phyloP scores from a whole-genome alignment of 2,797 vertebrate genomes.

The Centropyge bicolor region DNA sequence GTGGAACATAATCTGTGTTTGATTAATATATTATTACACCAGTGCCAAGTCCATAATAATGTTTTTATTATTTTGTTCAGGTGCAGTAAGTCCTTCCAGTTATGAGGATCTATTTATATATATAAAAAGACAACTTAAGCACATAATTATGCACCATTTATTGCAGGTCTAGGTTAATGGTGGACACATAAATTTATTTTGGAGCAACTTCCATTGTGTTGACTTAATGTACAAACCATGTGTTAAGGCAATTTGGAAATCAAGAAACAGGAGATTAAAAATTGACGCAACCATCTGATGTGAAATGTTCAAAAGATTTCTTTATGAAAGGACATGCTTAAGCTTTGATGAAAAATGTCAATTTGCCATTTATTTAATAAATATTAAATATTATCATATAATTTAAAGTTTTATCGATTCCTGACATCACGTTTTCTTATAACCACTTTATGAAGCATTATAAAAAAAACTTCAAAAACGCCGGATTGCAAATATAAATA shows the following conservation, averaged over 20 bases:
- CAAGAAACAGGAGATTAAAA: constrained; percentile 28
- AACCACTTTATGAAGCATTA: neutral
- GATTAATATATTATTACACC: constrained; percentile 27
- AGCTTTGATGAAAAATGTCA: constrained; percentile 15
- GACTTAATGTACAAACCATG: constrained; percentile 3
- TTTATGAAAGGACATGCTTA: constrained; percentile 6
- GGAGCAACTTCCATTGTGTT: neutral
- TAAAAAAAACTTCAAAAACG: constrained; percentile 6
- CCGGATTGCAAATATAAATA: neutral
- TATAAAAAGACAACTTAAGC: neutral
- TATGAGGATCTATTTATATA: neutral
- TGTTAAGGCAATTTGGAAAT: constrained; percentile 19
- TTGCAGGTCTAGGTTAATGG: neutral
- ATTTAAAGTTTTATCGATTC: constrained; percentile 6
- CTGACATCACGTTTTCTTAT: neutral
- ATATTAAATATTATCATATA: no score
- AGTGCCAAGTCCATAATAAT: neutral
- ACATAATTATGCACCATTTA: neutral
- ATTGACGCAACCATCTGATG: constrained; percentile 14
- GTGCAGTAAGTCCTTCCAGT: neutral
- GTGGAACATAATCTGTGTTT: constrained; percentile 26
- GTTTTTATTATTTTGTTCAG: constrained; percentile 4
- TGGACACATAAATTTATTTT: neutral
- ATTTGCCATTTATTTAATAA: no score
- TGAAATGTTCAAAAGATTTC: constrained; percentile 33